phyloP scores from a whole-genome alignment of 2,888 invertebrate species.

The Callyntrura guangdongensis region DNA sequence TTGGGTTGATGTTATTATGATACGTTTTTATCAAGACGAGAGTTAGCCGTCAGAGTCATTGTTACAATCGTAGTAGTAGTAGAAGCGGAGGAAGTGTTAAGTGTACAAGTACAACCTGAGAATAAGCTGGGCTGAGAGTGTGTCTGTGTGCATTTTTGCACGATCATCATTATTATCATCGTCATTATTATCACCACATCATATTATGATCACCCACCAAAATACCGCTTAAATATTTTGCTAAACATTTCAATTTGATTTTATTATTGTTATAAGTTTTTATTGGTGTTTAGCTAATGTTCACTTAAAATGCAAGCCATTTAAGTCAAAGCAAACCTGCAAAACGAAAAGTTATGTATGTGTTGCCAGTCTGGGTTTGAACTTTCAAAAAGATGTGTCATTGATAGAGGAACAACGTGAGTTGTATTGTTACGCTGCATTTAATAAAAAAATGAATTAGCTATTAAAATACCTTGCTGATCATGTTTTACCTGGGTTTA shows the following conservation, averaged over 20 bases:
- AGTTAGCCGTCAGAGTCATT: neutral
- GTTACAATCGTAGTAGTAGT: neutral
- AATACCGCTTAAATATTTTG: constrained; percentile 5
- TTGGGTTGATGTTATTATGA: neutral
- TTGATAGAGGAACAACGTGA: constrained; percentile 44
- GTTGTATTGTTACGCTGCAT: constrained; percentile 4
- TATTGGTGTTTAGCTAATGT: neutral
- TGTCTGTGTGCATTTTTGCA: constrained; percentile 6
- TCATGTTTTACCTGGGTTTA: neutral
- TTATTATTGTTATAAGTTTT: constrained; percentile 1
- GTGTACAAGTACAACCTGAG: neutral
- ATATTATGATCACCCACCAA: neutral
- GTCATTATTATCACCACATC: neutral
- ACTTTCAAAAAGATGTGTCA: constrained; percentile 28
- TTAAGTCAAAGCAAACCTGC: too few species aligned
- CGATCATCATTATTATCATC: constrained; percentile 11
- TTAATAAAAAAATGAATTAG: neutral
- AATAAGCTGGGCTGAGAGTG: neutral
- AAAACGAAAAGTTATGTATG: too few species aligned
- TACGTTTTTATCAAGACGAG: neutral
- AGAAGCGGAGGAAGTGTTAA: neutral
- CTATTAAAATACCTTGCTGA: neutral
- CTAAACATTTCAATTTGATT: constrained; percentile 5
- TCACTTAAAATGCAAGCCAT: neutral
- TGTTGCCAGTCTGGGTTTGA: neutral